phyloP scores from a whole-genome alignment of 2,797 vertebrate species.

The Sorex maritimensis region DNA sequence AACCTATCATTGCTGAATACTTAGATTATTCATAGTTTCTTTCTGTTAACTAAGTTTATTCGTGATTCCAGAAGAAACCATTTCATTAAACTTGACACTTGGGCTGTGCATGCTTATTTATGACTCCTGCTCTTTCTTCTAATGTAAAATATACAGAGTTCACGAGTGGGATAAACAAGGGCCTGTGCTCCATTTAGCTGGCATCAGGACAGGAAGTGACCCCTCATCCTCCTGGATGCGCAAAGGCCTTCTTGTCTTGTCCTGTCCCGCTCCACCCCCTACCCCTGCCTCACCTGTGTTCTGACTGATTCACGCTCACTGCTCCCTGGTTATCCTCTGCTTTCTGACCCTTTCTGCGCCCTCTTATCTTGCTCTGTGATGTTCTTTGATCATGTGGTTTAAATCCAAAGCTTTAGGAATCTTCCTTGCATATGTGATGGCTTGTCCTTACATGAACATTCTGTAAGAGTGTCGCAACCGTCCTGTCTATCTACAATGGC shows the following conservation, averaged over 20 bases:
- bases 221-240: background rate
- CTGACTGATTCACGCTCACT: background rate
- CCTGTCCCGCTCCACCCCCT: background rate
- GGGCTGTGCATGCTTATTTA: accelerated
- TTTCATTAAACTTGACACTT: background rate
- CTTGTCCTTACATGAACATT: background rate
- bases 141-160: background rate
- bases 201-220: background rate
- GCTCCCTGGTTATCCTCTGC: background rate
- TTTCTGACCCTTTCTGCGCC: background rate
- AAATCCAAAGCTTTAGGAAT: background rate
- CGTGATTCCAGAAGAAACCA: conserved; percentile 20
- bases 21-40: background rate
- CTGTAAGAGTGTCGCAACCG: background rate
- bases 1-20: conserved; percentile 1
- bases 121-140: background rate
- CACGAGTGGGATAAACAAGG: background rate
- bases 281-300: background rate
- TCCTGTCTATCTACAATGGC: background rate
- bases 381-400: background rate
- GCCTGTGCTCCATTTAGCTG: background rate
- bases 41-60: background rate
- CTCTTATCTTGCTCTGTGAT: background rate
- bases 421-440: background rate
- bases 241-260: background rate